These are phyloP conservation scores for Epinephelus awoara DNA, from an alignment of 2,797 vertebrate genomes.

Conservation along the genomic window DNA sequence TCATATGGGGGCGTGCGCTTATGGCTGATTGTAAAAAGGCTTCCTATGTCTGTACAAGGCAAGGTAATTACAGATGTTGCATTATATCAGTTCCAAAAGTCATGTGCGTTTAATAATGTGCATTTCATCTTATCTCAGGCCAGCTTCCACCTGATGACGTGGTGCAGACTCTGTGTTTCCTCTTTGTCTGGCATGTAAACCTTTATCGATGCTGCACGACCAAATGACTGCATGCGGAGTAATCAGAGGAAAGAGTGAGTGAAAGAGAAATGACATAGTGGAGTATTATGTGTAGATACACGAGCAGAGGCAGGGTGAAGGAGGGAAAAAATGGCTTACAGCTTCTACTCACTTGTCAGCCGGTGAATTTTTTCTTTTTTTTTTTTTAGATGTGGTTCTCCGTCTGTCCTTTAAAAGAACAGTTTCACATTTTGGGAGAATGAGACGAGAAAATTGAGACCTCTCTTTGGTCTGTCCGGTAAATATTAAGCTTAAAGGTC, in stretches of 20 bases:
- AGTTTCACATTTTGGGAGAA: background rate
- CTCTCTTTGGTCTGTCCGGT: background rate
- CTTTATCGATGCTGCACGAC: constrained; percentile 42
- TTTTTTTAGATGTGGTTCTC: background rate
- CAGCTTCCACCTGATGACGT: constrained; percentile 62
- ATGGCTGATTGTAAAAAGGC: constrained; percentile 63
- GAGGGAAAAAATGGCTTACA: background rate
- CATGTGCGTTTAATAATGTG: constrained; percentile 64
- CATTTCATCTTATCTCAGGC: constrained; percentile 61
- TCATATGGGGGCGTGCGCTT: constrained; percentile 35
- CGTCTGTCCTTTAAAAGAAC: background rate
- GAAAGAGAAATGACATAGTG: constrained; percentile 8
- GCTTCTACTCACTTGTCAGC: background rate
- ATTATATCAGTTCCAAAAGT: constrained; percentile 50
- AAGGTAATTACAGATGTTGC: constrained; percentile 56
- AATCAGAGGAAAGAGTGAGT: constrained; percentile 29
- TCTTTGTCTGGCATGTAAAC: constrained; percentile 50
- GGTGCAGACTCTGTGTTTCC: constrained; percentile 51
- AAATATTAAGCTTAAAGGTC: no score
- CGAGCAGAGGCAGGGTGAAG: background rate
- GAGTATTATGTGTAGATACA: background rate
- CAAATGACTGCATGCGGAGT: constrained; percentile 22
- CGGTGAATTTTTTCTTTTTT: background rate
- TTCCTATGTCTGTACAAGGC: constrained; percentile 32
- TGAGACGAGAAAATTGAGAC: background rate